Evolutionary conservation across 1,140 invertebrate genomes (phyloP), one percentile per base, ranked within the genome.

Genomic region (Lepidostoma basale): DNA sequence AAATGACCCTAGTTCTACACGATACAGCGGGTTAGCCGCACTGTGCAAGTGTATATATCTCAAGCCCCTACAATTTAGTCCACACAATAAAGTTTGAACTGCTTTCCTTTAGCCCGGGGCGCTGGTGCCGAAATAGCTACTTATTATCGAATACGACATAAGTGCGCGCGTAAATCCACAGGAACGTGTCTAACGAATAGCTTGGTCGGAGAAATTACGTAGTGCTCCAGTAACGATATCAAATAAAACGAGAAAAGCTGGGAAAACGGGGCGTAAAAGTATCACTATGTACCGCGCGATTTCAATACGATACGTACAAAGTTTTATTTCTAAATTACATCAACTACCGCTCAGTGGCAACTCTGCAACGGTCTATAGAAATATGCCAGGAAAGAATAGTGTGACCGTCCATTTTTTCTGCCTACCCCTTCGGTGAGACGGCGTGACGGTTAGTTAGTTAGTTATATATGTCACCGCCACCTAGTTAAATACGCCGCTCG

Each of bases 1-100:
- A 33, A 33, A 20, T 14, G 10, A 56, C 16, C 56, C 36, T 25
- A n/a, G 36, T 26, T 60, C n/a, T n/a, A 25, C 56, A 22, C 36
- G 22, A 23, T 25, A 22, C 14, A 23, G 26, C 39, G 18, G 26
- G 9, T 9, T 52, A 23, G 14, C 18, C 22, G 0, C 14, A 18
- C 10, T 9, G 14, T 16, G 23, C 5, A n/a, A 3, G 1, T 60
- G 30, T 28, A 47, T 62, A 47, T 47, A 5, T 44, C 14, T 33
- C 18, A 16, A 60, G 20, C 18, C 30, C 26, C 45, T n/a, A 36
- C 62, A 54, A 52, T 54, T 65, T 42, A 54, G 62, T 54, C 22
- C 47, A 47, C 28, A 44, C 62, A 65, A 65, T 65, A 65, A 65
- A 65, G 44, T 54, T 54, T 65, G 23, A 65, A 65, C 18, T 65